Base-by-base conservation (phyloP, 2,888 invertebrate species). In the Meghimatium bilineatum region DNA sequence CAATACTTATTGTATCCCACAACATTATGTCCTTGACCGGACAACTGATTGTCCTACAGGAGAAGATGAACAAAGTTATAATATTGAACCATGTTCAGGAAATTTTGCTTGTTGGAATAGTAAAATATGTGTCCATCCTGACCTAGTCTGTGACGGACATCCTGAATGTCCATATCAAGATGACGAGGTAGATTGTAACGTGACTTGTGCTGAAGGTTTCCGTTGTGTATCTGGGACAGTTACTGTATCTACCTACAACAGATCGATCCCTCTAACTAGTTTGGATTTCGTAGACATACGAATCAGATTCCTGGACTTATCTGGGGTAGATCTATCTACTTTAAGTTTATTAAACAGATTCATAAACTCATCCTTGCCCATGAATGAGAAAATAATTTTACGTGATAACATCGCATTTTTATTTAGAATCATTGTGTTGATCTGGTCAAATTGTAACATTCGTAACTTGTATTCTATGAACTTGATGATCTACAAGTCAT, bases 71-170 rank as follows among this genome's bases (percentile, higher is more conserved):
- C 2, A 44, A 26, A 5, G 20, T n/a, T 10, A 17, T 26, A 36
- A 20, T 26, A 20, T 38, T n/a, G 14, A 8, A 1, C 6, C 56
- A 5, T 74, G 74, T 49, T 23, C 49, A 1, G 81, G 75, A 32
- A 29, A 82, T 34, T 82, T 82, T 66, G 52, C 23, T 32, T 82
- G 81, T 32, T 52, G 32, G n/a, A 63, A 63, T 56, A 56, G 56
- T 23, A 23, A 23, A 17, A 23, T 17, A 23, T 56, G 56, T 23
- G 2, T 56, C 2, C 56, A 56, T 56, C 56, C 56, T 56, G 56
- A 56, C 56, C 56, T 17, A 23, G 56, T 56, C 20, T 56, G 56
- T 56, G 56, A 56, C 56, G 56, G 56, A 23, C 17, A 56, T 56
- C 10, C 56, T 56, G 56, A 56, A 12, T 82, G 74, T 72, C 8